phyloP scores from a whole-genome alignment of 2,888 invertebrate genomes.

The Clepsis dumicolana region DNA sequence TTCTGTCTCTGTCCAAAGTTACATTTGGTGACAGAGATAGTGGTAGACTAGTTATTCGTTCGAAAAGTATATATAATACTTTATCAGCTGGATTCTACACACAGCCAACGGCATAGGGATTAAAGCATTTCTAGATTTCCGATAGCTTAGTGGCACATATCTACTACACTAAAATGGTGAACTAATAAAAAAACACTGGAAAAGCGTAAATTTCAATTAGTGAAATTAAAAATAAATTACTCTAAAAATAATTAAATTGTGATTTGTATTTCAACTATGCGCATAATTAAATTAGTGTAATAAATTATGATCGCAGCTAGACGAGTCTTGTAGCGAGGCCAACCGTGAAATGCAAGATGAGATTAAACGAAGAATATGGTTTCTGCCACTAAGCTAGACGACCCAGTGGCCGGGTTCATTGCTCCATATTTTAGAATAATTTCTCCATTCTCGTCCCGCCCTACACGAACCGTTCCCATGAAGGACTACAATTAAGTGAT shows the following conservation, averaged over 20 bases:
- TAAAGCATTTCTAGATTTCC: conserved; percentile 1
- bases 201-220: not conserved
- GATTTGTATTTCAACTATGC: not conserved
- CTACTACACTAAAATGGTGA: no score
- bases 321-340: not conserved
- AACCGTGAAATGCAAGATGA: not conserved
- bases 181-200: no score
- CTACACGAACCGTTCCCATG: not conserved
- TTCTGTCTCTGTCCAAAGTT: conserved; percentile 12
- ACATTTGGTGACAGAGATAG: conserved; percentile 1
- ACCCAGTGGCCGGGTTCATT: conserved; percentile 1
- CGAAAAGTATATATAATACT: conserved; percentile 21
- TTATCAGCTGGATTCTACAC: conserved; percentile 38
- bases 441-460: conserved; percentile 1
- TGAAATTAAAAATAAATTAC: not conserved
- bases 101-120: conserved; percentile 2
- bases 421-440: conserved; percentile 19
- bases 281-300: not conserved
- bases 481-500: conserved; percentile 21
- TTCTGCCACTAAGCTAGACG: conserved; percentile 10
- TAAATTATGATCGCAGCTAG: not conserved
- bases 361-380: not conserved
- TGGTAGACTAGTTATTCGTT: conserved; percentile 7
- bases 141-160: conserved; percentile 7
- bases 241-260: not conserved